Evolutionary conservation across 2,888 invertebrate genomes (phyloP).

Genomic region (Pristionchus entomophagus): DNA sequence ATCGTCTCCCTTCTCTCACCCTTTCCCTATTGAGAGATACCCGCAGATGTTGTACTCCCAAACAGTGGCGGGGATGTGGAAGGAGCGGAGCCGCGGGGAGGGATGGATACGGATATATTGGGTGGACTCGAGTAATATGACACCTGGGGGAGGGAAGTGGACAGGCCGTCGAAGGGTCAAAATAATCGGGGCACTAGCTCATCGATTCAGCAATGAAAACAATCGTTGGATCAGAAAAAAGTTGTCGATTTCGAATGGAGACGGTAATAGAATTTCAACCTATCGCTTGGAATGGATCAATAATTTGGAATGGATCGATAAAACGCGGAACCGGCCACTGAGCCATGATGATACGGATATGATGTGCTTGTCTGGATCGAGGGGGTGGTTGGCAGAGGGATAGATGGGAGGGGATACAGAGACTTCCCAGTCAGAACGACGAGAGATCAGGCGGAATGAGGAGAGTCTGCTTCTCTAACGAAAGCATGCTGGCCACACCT

Average conservation of each 20-base stretch:
- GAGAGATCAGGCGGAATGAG: too few species aligned
- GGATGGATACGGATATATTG: slow-evolving; percentile 6
- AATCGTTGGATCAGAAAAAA: not conserved
- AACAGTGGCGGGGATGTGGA: not conserved
- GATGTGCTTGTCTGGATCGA: not conserved
- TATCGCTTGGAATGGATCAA: too few species aligned
- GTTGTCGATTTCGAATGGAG: not conserved
- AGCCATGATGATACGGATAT: slow-evolving; percentile 25
- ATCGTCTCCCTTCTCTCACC: slow-evolving; percentile 17
- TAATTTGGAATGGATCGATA: too few species aligned
- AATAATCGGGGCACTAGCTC: not conserved
- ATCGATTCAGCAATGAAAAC: not conserved
- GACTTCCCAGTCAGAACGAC: too few species aligned
- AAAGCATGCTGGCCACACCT: slow-evolving; percentile 23
- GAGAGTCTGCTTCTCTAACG: too few species aligned
- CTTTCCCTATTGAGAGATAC: slow-evolving; percentile 22
- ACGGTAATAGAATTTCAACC: not conserved
- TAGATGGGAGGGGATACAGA: not conserved
- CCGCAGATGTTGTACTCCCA: slow-evolving; percentile 15
- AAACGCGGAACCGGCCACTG: not conserved
- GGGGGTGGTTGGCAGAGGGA: not conserved
- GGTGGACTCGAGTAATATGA: not conserved
- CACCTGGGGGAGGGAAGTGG: too few species aligned
- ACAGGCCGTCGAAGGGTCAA: not conserved
- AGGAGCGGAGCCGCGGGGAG: not conserved